A percentile compares a stretch with the other conserved stretches of the same genome.
These are phyloP conservation scores for Scytalopus superciliaris DNA, from an alignment of 2,113 vertebrate genomes.

Conservation along the genomic window DNA sequence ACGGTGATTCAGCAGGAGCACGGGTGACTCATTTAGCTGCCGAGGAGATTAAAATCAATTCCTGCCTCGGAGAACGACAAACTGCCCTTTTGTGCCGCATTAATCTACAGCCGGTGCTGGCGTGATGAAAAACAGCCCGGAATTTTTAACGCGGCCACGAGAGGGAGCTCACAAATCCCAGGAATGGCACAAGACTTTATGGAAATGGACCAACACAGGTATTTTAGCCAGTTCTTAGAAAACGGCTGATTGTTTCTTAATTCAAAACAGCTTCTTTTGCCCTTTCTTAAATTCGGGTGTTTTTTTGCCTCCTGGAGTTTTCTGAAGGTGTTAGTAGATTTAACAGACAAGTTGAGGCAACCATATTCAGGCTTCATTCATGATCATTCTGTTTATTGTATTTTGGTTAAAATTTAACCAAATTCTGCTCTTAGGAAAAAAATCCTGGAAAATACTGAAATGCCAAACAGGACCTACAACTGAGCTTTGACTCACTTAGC, in stretches of 20 bases:
- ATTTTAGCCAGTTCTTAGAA: background rate
- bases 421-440: background rate
- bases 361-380: accelerated
- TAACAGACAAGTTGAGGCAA: background rate
- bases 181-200: accelerated
- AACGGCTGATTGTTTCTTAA: background rate
- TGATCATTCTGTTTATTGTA: background rate
- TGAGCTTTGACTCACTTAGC: background rate
- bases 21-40: background rate
- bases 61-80: background rate
- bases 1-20: background rate
- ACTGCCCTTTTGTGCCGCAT: background rate
- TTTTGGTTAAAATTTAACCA: background rate
- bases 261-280: background rate
- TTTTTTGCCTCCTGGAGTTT: background rate
- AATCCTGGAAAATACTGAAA: background rate
- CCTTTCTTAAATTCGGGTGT: background rate
- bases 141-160: background rate
- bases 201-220: accelerated
- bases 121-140: background rate
- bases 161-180: conserved; percentile 31
- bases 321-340: background rate
- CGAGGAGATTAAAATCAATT: background rate
- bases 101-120: background rate
- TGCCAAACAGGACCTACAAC: background rate